Percentiles rank a stretch among this genome's conserved stretches.
Evolutionary conservation across 2,888 invertebrate genomes (phyloP).

Genomic region (Eustalomyia histrio): DNA sequence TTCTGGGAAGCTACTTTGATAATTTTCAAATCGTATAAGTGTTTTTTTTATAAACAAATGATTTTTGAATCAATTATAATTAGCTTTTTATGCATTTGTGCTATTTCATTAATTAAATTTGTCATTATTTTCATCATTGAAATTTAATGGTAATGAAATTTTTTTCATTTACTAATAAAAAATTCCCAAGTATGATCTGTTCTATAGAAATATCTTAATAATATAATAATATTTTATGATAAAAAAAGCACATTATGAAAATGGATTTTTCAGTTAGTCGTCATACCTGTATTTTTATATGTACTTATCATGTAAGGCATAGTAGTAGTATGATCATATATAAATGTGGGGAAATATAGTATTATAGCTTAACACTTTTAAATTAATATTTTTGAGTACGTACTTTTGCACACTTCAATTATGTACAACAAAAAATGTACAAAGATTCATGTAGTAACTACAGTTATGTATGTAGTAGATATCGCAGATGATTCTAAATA

Average conservation of each 20-base stretch:
- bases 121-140: too few species aligned
- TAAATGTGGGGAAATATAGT: not conserved
- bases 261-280: constrained; percentile 15
- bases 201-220: constrained; percentile 54
- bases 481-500: not conserved
- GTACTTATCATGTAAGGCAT: not conserved
- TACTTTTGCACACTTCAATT: constrained; percentile 4
- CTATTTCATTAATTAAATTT: too few species aligned
- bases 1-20: too few species aligned
- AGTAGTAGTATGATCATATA: not conserved
- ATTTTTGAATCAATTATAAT: too few species aligned
- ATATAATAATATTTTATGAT: constrained; percentile 54
- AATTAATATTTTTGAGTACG: constrained; percentile 17
- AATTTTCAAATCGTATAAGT: too few species aligned
- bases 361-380: constrained; percentile 29
- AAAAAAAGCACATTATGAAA: constrained; percentile 12
- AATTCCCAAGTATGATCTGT: too few species aligned
- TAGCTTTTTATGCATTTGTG: too few species aligned
- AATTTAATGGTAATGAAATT: too few species aligned
- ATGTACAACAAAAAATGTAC: not conserved
- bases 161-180: too few species aligned
- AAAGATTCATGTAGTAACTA: not conserved
- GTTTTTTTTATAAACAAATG: too few species aligned
- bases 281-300: not conserved
- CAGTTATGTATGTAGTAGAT: not conserved